Evolutionary conservation across 2,888 invertebrate genomes (phyloP).

Genomic region (Sarcophaga rosellei): DNA sequence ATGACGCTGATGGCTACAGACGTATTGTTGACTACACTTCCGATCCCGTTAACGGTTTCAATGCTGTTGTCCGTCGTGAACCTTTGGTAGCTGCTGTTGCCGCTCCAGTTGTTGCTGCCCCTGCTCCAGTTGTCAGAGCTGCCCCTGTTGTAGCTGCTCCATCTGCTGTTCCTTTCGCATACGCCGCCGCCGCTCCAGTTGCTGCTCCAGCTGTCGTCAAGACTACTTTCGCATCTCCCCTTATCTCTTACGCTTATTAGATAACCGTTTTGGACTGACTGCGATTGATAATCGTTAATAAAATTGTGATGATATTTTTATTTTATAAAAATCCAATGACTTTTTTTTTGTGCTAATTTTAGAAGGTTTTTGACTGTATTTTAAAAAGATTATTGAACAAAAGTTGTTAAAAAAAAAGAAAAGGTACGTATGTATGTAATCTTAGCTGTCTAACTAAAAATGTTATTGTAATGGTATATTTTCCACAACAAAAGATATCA

Average conservation of each 20-base stretch:
- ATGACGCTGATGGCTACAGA: conserved; percentile 81
- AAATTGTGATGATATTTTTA: conserved; percentile 52
- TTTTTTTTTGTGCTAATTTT: not conserved
- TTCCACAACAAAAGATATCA: too few species aligned
- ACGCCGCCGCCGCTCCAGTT: conserved; percentile 69
- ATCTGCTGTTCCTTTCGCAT: conserved; percentile 66
- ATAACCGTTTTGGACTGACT: conserved; percentile 34
- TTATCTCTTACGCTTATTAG: conserved; percentile 79
- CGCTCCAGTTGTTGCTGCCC: conserved; percentile 65
- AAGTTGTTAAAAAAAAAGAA: too few species aligned
- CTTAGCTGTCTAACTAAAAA: too few species aligned
- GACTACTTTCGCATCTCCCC: conserved; percentile 78
- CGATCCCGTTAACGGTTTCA: conserved; percentile 81
- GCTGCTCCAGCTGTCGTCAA: conserved; percentile 77
- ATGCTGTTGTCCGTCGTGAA: conserved; percentile 80
- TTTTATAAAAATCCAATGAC: not conserved
- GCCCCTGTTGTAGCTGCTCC: conserved; percentile 66
- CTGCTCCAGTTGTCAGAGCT: conserved; percentile 66
- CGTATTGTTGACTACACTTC: conserved; percentile 81
- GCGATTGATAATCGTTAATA: conserved; percentile 56
- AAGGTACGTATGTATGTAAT: too few species aligned
- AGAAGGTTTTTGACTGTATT: too few species aligned
- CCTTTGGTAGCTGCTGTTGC: conserved; percentile 77
- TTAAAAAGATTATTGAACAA: too few species aligned
- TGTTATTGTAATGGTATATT: too few species aligned